Conservation (phyloP, 2,797 vertebrate genomes). For the Emys orbicularis region DNA sequence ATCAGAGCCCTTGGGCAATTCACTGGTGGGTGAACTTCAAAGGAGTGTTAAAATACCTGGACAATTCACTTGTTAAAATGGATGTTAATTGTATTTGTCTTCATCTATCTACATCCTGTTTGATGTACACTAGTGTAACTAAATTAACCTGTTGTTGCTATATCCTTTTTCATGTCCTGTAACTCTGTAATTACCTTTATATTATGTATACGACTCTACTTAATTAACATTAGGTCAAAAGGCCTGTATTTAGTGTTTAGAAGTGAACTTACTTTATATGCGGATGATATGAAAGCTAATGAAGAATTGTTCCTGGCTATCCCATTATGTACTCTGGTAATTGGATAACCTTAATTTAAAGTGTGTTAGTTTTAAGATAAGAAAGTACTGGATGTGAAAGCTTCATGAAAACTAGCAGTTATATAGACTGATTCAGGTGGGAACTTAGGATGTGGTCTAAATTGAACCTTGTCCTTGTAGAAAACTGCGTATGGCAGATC, state of each 20-base stretch:
- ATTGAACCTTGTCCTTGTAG: neutral
- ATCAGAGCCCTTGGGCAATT: neutral
- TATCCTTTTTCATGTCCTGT: neutral
- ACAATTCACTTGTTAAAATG: neutral
- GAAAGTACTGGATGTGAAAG: neutral
- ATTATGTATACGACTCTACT: neutral
- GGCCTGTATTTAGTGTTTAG: neutral
- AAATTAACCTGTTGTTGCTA: neutral
- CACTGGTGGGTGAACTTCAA: neutral
- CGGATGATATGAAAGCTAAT: neutral
- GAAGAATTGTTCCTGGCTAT: neutral
- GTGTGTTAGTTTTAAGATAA: neutral
- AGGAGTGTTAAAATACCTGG: neutral
- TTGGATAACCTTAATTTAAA: neutral
- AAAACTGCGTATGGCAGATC: neutral
- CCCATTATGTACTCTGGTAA: neutral
- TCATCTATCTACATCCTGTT: neutral
- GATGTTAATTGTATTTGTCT: neutral
- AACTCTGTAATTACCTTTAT: neutral
- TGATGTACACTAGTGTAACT: neutral
- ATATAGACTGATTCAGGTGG: neutral
- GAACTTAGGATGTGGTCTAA: neutral
- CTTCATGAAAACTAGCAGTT: neutral
- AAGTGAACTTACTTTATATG: neutral
- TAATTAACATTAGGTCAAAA: neutral